Base-by-base conservation (phyloP, 2,797 vertebrate species). In the Aplochiton taeniatus region DNA sequence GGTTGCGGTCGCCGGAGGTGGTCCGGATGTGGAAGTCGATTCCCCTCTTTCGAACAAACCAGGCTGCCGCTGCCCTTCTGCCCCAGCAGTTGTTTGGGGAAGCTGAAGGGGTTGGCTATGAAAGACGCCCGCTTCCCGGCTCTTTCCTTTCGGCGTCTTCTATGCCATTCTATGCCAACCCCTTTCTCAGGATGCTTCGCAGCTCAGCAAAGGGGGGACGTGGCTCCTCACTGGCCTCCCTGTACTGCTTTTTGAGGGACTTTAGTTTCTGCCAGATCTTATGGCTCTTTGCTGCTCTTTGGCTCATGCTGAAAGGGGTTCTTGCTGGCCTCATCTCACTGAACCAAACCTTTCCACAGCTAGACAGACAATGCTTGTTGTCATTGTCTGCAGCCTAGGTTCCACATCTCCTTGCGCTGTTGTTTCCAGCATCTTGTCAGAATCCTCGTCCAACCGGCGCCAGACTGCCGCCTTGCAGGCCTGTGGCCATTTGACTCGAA, bases 401-500 rank as follows among this genome's bases (percentile, higher is more conserved):
- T 47, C 59, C 4, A 17, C 19, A 1, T 45, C 65, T 12, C 31
- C 59, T 8, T 58, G 18, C 2, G 55, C n/a, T 18, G 20, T 58
- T 17, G 54, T 56, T 59, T 59, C 61, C 10, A 54, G 61, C 12
- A 50, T n/a, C n/a, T n/a, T n/a, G n/a, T n/a, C 10, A 14, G 18
- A 20, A 45, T 66, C 70, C 44, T 62, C 18, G 46, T 76, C 53
- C 52, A 76, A 69, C 58, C 68, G 59, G 0, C 11, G 14, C 48
- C 53, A 76, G 48, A 13, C 49, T 4, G 17, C 3, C 60, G 18
- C n/a, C 31, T 73, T 9, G 70, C 69, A 50, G 31, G 50, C 31
- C n/a, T n/a, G n/a, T n/a, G 51, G 69, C 53, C 74, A 66, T 45
- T 58, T 65, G 8, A 72, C 51, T 11, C 12, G 7, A 31, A 4